Evolutionary conservation across 2,113 vertebrate species (phyloP).

Genomic region (Craseonycteris thonglongyai): DNA sequence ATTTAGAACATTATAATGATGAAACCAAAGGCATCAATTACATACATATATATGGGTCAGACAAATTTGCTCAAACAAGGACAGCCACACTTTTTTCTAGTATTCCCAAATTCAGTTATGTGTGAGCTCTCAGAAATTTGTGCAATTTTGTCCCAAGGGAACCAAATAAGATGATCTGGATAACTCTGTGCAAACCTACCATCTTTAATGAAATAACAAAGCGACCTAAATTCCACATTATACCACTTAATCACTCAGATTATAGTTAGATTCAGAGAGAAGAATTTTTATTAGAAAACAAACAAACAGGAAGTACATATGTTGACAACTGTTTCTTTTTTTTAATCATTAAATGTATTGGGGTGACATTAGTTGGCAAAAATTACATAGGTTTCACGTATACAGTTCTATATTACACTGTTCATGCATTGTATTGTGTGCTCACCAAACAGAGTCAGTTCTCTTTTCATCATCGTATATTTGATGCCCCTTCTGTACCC

Average conservation of each 20-base stretch:
- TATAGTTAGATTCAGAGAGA: background rate
- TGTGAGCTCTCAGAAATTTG: background rate
- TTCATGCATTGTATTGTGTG: too few species aligned
- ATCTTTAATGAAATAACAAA: background rate
- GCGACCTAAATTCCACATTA: background rate
- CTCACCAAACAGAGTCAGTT: too few species aligned
- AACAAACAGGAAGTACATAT: background rate
- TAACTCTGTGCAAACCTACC: constrained; percentile 22
- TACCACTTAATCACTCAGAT: background rate
- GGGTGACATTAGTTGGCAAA: too few species aligned
- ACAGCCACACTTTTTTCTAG: background rate
- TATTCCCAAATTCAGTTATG: background rate
- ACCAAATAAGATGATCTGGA: background rate
- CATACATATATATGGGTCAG: background rate
- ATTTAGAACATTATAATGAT: background rate
- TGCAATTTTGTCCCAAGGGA: constrained; percentile 1
- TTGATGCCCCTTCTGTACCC: too few species aligned
- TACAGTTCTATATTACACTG: too few species aligned
- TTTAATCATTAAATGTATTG: too few species aligned
- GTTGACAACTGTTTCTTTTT: background rate
- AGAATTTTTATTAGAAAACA: constrained; percentile 19
- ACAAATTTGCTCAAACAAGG: background rate
- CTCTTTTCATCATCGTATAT: too few species aligned
- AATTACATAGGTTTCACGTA: too few species aligned
- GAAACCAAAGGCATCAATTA: background rate